Evolutionary conservation across 1,140 invertebrate genomes (phyloP), one percentile per base, ranked within the genome.

Genomic region (Drosophila willistoni): DNA sequence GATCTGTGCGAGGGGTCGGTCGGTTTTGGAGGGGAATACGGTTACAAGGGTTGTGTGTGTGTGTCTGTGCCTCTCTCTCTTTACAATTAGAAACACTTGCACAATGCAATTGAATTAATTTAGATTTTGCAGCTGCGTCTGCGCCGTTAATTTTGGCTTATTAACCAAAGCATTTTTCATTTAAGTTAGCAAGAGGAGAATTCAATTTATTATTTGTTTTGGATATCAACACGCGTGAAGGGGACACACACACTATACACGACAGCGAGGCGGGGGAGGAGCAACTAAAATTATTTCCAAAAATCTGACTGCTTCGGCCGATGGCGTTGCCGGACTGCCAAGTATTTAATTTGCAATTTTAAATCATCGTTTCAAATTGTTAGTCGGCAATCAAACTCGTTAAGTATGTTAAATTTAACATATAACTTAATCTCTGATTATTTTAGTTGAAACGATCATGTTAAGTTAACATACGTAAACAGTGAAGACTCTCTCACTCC

Each of bases 101-200:
- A 81, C 73, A 77, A 76, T 76, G 57, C 29, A 44, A 63, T 33
- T 39, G 19, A 81, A 63, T 56, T 75, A 66, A 67, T 36, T 22
- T 44, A 51, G 59, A 60, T 42, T 65, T 25, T 47, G 63, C 77
- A 60, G 64, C 82, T 86, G 81, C 81, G 82, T 59, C 81, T 84
- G 83, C 81, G 83, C 81, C 62, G 71, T 85, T 55, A 10, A 59
- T 13, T 19, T 51, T 39, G 12, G 56, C 14, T 36, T 59, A 17
- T 19, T 17, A 59, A 1, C 56, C 44, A 19, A 56, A 33, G 59
- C 70, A 73, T 70, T 80, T 73, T 77, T 73, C 56, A 68, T 72
- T 72, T 51, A 54, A 61, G 72, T 57, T 47, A 66, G 62, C 22
- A 77, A 44, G 55, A 68, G 63, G 36, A 62, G 47, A 51, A 51